A percentile compares a stretch with the other conserved stretches of the same genome.
These are phyloP conservation scores for Pavo muticus DNA, from an alignment of 2,113 vertebrate genomes.

Conservation along the genomic window DNA sequence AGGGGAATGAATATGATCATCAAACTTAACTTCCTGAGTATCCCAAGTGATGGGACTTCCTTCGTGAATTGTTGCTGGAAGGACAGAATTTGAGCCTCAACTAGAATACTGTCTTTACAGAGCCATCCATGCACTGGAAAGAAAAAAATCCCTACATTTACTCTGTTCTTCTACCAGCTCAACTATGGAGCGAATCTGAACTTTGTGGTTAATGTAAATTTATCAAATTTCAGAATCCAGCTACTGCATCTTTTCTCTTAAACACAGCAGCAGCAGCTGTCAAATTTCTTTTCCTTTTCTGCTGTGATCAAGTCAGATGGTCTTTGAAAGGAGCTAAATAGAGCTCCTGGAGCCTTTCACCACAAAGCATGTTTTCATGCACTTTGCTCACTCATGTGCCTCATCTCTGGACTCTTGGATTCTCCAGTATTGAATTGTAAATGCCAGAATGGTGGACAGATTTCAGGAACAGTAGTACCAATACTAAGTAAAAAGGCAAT, in stretches of 20 bases:
- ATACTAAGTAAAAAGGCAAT: neutral
- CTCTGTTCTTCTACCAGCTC: neutral
- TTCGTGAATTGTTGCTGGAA: neutral
- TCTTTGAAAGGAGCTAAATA: neutral
- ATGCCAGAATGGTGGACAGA: neutral
- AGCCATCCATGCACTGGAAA: neutral
- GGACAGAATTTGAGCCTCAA: neutral
- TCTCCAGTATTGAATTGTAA: neutral
- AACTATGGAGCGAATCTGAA: neutral
- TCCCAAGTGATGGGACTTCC: neutral
- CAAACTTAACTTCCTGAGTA: neutral
- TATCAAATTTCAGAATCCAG: neutral
- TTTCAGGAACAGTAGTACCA: neutral
- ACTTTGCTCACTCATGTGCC: neutral
- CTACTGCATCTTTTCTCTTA: neutral
- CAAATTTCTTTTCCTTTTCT: neutral
- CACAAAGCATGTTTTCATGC: neutral
- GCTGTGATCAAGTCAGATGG: neutral
- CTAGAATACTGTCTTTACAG: neutral
- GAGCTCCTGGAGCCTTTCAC: neutral
- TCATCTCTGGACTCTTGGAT: neutral
- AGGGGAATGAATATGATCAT: neutral
- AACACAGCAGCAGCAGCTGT: neutral
- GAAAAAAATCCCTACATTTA: neutral
- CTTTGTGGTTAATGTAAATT: neutral